Evolutionary conservation across 2,113 vertebrate genomes (phyloP).

Genomic region (Protomyctophum bolini): DNA sequence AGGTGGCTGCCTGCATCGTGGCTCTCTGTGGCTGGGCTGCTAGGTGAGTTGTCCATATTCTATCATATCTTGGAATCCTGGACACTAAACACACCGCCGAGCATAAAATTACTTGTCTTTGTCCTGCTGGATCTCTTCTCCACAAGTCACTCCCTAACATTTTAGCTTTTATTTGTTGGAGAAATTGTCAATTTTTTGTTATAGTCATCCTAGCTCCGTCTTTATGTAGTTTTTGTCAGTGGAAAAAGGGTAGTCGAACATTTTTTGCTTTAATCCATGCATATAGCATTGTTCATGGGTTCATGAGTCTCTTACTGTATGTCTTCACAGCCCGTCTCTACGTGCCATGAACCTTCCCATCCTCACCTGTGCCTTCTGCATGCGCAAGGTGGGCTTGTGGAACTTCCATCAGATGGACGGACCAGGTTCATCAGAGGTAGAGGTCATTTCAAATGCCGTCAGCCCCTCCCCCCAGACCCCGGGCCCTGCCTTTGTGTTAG

Average conservation of each 20-base stretch:
- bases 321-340: constrained; percentile 67
- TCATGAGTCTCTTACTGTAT: background rate
- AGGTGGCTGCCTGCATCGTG: constrained; percentile 87
- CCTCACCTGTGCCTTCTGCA: constrained; percentile 89
- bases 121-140: no score
- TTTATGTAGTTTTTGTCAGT: no score
- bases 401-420: constrained; percentile 89
- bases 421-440: background rate
- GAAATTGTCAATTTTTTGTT: no score
- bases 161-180: no score
- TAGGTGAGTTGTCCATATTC: constrained; percentile 62
- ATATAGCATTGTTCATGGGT: background rate
- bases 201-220: no score
- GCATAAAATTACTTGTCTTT: no score
- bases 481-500: constrained; percentile 8
- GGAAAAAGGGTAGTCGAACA: no score
- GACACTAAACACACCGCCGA: no score
- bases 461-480: constrained; percentile 10
- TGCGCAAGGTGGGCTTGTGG: constrained; percentile 93
- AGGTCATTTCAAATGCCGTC: constrained; percentile 53
- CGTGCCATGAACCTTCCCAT: constrained; percentile 80
- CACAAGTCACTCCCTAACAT: no score
- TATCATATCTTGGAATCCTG: no score
- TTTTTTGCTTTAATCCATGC: no score
- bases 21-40: constrained; percentile 92